Percentiles rank a stretch among this genome's conserved stretches.
These are phyloP conservation scores for Atta texana DNA, from an alignment of 1,140 invertebrate genomes.

Conservation along the genomic window DNA sequence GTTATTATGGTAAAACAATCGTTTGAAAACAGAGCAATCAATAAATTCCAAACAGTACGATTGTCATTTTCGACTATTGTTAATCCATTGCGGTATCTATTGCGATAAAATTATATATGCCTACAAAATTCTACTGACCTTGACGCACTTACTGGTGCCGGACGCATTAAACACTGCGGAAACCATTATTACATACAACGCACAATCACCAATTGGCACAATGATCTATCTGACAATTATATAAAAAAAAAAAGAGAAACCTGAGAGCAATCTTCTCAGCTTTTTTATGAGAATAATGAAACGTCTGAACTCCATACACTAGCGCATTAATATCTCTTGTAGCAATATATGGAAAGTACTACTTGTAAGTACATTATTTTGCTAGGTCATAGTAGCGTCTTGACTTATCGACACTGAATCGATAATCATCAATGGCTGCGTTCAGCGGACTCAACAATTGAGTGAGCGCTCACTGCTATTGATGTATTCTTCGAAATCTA, in stretches of 20 bases:
- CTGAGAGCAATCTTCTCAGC: too few species aligned
- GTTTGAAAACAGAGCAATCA: neutral
- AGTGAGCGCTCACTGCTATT: too few species aligned
- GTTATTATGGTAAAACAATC: neutral
- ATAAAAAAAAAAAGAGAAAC: neutral
- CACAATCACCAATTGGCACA: slow-evolving; percentile 2
- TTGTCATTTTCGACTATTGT: neutral
- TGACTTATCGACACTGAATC: too few species aligned
- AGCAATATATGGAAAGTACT: too few species aligned
- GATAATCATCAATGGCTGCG: too few species aligned
- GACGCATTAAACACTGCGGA: slow-evolving; percentile 65
- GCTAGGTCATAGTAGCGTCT: too few species aligned
- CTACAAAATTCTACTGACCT: neutral
- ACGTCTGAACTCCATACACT: too few species aligned
- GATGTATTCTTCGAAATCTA: too few species aligned
- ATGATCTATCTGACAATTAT: neutral
- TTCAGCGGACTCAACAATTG: too few species aligned
- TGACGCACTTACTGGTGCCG: slow-evolving; percentile 72
- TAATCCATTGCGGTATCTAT: neutral
- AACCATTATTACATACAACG: slow-evolving; percentile 69
- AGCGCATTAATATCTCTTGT: too few species aligned
- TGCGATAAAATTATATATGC: neutral
- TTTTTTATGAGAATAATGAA: too few species aligned
- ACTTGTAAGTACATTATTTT: too few species aligned
- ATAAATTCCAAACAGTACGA: neutral